Evolutionary conservation across 2,113 vertebrate species (phyloP).

Genomic region (Cyprinodon brontotheroides): DNA sequence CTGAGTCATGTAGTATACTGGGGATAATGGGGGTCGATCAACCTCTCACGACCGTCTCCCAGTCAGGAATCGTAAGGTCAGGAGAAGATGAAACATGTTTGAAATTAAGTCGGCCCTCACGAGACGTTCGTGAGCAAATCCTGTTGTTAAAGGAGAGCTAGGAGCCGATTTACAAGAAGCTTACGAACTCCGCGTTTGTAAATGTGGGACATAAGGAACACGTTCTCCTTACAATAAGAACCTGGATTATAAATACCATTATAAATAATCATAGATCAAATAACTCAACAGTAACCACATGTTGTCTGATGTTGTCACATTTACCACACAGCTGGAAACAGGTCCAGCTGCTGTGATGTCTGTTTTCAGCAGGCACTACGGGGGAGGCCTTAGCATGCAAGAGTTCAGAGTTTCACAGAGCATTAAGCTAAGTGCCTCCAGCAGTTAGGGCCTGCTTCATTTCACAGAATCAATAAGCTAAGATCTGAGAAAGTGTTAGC

Average conservation of each 20-base stretch:
- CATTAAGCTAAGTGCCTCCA: constrained; percentile 12
- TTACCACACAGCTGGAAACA: constrained; percentile 4
- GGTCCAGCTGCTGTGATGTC: constrained; percentile 1
- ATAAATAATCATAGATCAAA: neutral
- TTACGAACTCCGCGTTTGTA: too few species aligned
- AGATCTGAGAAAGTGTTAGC: constrained; percentile 28
- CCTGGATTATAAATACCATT: neutral
- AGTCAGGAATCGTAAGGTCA: too few species aligned
- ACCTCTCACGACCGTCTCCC: too few species aligned
- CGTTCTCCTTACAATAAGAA: neutral
- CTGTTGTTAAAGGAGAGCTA: too few species aligned
- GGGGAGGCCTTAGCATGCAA: neutral
- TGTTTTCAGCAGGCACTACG: constrained; percentile 5
- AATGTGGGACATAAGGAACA: too few species aligned
- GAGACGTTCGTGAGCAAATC: too few species aligned
- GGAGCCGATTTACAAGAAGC: too few species aligned
- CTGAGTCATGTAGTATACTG: too few species aligned
- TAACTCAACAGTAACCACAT: neutral
- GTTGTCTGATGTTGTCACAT: neutral
- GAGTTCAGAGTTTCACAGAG: neutral
- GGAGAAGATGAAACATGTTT: too few species aligned
- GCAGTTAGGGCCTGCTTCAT: constrained; percentile 9
- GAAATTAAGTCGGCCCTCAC: too few species aligned
- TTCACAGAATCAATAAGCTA: constrained; percentile 31
- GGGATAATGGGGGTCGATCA: too few species aligned